Evolutionary conservation across 2,113 vertebrate genomes (phyloP).

Genomic region (Tilapia sparmanii): DNA sequence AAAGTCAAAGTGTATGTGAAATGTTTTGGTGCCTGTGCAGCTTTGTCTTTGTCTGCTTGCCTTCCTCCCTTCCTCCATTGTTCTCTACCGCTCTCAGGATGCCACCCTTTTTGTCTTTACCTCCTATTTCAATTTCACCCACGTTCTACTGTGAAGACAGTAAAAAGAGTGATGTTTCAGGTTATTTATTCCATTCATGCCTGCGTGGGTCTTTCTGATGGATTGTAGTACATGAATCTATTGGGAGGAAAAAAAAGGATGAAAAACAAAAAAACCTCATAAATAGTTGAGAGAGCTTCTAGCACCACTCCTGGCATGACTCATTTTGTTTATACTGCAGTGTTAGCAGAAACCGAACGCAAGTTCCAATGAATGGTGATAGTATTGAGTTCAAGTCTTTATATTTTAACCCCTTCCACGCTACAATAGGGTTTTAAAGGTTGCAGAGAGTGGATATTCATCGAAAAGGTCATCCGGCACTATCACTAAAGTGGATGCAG

Average conservation of each 20-base stretch:
- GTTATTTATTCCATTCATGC: neutral
- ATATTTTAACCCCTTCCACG: neutral
- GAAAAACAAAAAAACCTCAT: neutral
- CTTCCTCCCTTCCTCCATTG: neutral
- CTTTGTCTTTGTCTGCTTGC: slow-evolving; percentile 9
- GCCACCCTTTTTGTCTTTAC: slow-evolving; percentile 1
- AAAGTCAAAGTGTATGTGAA: slow-evolving; percentile 42
- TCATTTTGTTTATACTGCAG: neutral
- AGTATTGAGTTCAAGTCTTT: neutral
- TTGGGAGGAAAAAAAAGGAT: accelerated
- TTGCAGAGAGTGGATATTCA: neutral
- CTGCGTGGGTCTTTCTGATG: neutral
- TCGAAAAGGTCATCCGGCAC: accelerated
- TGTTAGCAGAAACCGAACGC: neutral
- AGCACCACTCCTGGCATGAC: neutral
- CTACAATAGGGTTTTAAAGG: neutral
- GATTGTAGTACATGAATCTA: neutral
- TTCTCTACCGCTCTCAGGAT: neutral
- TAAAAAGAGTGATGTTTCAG: neutral
- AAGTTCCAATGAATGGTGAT: neutral
- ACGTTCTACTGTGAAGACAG: neutral
- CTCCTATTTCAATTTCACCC: slow-evolving; percentile 6
- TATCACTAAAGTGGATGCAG: neutral
- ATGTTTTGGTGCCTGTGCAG: slow-evolving; percentile 20
- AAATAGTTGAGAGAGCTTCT: neutral